These are phyloP conservation scores for Norana najaformis DNA, from an alignment of 2,888 invertebrate genomes.

Conservation along the genomic window DNA sequence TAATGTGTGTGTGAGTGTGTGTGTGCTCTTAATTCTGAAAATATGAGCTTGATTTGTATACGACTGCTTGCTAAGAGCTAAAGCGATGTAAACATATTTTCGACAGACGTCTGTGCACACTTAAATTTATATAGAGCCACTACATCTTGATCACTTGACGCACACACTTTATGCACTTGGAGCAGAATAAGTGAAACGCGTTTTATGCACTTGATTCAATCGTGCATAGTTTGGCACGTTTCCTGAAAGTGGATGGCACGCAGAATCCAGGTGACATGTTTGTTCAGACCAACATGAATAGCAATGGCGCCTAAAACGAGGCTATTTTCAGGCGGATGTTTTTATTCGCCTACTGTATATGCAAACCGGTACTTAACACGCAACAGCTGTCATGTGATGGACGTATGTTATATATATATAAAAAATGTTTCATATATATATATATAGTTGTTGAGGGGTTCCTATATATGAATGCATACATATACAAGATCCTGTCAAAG, in stretches of 20 bases:
- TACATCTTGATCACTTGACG: neutral
- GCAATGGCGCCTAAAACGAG: neutral
- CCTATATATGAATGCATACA: no score
- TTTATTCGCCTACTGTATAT: neutral
- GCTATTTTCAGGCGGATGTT: constrained; percentile 5
- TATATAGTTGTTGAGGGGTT: no score
- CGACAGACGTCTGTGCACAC: neutral
- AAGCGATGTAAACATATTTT: neutral
- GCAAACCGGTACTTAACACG: neutral
- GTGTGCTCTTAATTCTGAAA: neutral
- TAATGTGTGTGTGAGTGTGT: neutral
- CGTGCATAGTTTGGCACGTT: constrained; percentile 5
- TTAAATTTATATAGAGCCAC: neutral
- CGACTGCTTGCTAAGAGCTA: neutral
- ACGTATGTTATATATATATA: neutral
- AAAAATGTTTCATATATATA: no score
- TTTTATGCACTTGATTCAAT: neutral
- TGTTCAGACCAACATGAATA: neutral
- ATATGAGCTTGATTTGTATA: no score
- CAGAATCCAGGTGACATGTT: neutral
- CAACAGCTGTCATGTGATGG: neutral
- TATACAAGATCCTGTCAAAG: no score
- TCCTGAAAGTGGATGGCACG: neutral
- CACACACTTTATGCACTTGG: neutral
- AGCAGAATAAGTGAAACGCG: neutral